Base-by-base conservation (phyloP, 2,797 vertebrate species). In the Cyprinodon diabolis region DNA sequence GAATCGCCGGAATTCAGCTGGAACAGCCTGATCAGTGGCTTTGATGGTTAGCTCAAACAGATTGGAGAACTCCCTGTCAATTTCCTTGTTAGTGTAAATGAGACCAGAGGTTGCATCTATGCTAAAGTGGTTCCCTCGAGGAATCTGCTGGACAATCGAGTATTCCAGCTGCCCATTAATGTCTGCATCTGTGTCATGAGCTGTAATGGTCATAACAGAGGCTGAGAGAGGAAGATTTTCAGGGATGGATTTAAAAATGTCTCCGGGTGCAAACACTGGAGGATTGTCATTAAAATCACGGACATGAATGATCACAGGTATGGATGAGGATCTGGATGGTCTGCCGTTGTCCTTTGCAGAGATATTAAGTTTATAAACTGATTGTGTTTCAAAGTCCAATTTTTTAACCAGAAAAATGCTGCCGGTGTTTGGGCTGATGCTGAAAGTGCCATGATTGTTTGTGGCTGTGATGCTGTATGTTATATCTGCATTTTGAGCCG, bases 251-350 rank as follows among this genome's bases (percentile, higher is more conserved):
- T 98, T 98, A 81, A 99, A 98, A 80, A 99, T 96, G 81, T 99
- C 97, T 14, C 97, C 98, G 0, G 97, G 94, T 6, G 96, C 92
- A 83, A 99, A 99, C 63, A 96, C 83, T 2, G 98, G 98, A 55
- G 97, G 95, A 63, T 99, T 99, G 87, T 99, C 98, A 5, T 99
- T 99, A 80, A 98, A 99, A 87, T 99, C 98, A 78, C 98, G 93
- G 67, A 99, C 96, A 0, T 97, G 96, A 78, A 99, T 98, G 8
- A 98, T 90, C 65, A 99, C 95, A 0, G 98, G 97, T 83, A 99
- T 96, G 0, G 97, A 97, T 0, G 97, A 97, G 2, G 97, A 98
- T 58, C 96, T 95, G 0, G 96, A 92, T 0, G 97, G 98, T 66
- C 96, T 94, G 43, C 98, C 98, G 25, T 95, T 96, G 86, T 99